A percentile compares a stretch with the other conserved stretches of the same genome.
These are phyloP conservation scores for Petrolisthes cinctipes DNA, from an alignment of 2,888 invertebrate species.

Conservation along the genomic window DNA sequence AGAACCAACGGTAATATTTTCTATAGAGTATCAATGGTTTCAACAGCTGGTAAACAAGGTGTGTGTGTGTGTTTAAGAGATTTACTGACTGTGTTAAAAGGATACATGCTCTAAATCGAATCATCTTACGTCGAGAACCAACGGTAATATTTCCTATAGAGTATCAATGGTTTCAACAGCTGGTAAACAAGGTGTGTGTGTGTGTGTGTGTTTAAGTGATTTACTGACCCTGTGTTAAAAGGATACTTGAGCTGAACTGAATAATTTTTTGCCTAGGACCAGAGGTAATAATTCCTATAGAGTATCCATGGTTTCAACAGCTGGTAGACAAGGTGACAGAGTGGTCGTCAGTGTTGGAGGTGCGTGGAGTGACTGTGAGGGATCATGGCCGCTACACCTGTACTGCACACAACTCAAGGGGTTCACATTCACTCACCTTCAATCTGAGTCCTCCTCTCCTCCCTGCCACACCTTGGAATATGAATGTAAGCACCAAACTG, in stretches of 20 bases:
- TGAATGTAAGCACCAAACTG: constrained; percentile 32
- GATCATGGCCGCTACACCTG: constrained; percentile 42
- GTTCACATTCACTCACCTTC: constrained; percentile 22
- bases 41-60: too few species aligned
- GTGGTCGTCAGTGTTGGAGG: constrained; percentile 49
- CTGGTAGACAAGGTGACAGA: constrained; percentile 42
- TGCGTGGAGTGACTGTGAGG: constrained; percentile 15
- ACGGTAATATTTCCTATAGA: too few species aligned
- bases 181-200: too few species aligned
- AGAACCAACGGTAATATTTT: too few species aligned
- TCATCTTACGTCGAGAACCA: too few species aligned
- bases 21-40: too few species aligned
- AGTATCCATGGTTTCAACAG: constrained; percentile 17
- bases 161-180: constrained; percentile 10
- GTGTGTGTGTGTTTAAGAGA: background rate
- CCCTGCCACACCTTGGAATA: constrained; percentile 13
- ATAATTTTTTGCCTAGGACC: background rate
- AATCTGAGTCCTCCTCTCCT: constrained; percentile 30
- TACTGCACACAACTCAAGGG: constrained; percentile 39
- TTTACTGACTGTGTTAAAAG: background rate
- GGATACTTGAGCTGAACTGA: background rate
- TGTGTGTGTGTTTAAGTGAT: too few species aligned
- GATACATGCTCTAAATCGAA: too few species aligned
- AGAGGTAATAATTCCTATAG: background rate
- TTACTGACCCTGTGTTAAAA: too few species aligned